Evolutionary conservation across 2,113 vertebrate species (phyloP).

Genomic region (Aldabrachelys gigantea): DNA sequence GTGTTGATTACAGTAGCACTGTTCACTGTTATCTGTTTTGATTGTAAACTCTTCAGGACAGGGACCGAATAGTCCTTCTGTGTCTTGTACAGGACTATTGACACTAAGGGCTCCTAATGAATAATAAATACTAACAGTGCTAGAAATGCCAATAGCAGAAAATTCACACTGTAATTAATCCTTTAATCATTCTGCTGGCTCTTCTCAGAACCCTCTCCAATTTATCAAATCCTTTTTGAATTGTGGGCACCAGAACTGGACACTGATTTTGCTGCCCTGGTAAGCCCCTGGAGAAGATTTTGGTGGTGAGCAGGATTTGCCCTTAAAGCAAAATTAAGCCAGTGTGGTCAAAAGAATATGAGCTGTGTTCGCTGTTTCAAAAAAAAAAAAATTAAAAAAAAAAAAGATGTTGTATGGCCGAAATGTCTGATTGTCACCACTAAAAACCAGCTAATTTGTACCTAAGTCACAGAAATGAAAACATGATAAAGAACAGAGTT

Average conservation of each 20-base stretch:
- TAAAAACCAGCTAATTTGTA: conserved; percentile 4
- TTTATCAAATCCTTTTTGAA: background rate
- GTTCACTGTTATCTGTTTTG: background rate
- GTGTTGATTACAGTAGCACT: background rate
- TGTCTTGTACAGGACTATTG: background rate
- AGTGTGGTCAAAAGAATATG: background rate
- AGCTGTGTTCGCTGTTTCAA: background rate
- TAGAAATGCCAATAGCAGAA: background rate
- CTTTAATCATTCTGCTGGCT: background rate
- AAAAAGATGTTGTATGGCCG: background rate
- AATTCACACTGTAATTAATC: background rate
- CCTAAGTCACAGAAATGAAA: background rate
- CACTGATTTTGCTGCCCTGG: background rate
- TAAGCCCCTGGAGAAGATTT: background rate
- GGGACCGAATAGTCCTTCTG: background rate
- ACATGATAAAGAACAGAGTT: conserved; percentile 18
- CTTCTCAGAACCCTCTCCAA: background rate
- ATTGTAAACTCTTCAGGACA: rapidly evolving
- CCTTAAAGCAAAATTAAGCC: background rate
- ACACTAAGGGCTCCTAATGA: background rate
- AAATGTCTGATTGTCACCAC: background rate
- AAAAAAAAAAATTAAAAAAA: background rate
- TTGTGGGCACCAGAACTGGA: background rate
- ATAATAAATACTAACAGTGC: background rate
- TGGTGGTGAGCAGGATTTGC: background rate